A percentile compares a stretch with the other conserved stretches of the same genome.
phyloP scores from a whole-genome alignment of 2,888 invertebrate species.

The Caenorhabditis sinica region DNA sequence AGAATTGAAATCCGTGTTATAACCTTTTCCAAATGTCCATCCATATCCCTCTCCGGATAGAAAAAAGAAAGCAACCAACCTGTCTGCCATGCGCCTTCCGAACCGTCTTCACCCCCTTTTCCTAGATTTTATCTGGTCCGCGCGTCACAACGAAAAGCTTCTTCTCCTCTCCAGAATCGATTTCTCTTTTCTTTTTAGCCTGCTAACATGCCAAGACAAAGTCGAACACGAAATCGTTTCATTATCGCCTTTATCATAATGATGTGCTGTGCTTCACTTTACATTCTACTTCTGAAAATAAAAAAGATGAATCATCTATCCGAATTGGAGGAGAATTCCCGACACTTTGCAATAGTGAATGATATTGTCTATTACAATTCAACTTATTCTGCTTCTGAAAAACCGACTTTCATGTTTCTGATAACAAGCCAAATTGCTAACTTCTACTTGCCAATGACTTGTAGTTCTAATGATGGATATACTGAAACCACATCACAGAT shows the following conservation, averaged over 20 bases:
- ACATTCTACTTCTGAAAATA: constrained; percentile 60
- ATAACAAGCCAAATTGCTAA: constrained; percentile 61
- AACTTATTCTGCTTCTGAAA: constrained; percentile 46
- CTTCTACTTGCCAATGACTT: constrained; percentile 62
- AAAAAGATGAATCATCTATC: constrained; percentile 54
- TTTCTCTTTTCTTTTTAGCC: constrained; percentile 29
- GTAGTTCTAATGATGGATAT: constrained; percentile 60
- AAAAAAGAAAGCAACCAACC: constrained; percentile 31
- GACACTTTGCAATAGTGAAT: constrained; percentile 59
- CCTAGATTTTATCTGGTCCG: constrained; percentile 49
- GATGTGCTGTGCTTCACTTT: constrained; percentile 62
- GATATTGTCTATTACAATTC: constrained; percentile 62
- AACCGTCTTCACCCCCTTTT: constrained; percentile 38
- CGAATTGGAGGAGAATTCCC: constrained; percentile 62
- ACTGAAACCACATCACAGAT: constrained; percentile 45
- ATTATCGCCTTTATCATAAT: constrained; percentile 52
- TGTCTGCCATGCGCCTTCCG: constrained; percentile 53
- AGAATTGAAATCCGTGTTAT: not conserved
- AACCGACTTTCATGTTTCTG: constrained; percentile 53
- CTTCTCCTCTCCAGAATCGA: constrained; percentile 37
- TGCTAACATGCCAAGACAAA: constrained; percentile 46
- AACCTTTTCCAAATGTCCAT: constrained; percentile 13
- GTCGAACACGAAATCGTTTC: constrained; percentile 59
- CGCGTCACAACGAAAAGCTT: constrained; percentile 43
- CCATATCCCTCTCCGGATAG: constrained; percentile 7